Evolutionary conservation across 2,113 vertebrate genomes (phyloP), one percentile per base, ranked within the genome.

Genomic region (Motacilla alba): DNA sequence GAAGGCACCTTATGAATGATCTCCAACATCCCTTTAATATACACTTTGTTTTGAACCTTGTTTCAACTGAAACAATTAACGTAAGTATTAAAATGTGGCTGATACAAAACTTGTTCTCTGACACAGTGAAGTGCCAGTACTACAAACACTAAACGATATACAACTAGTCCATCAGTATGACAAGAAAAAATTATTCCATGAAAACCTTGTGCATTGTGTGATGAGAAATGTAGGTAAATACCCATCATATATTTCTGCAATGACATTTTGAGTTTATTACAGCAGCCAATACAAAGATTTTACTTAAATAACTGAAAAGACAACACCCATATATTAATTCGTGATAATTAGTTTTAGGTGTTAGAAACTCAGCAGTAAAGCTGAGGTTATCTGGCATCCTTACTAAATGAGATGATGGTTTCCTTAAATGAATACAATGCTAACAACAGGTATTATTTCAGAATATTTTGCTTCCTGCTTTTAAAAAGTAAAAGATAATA

Each of bases 161-260:
- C 5, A 74, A 31, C 30, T 30, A 79, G 22, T 56, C 23, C 23
- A 73, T 26, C 62, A 69, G 37, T 1, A 4, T 16, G 35, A 76
- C 22, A 80, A 83, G 24, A 79, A 79, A 89, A 70, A 52, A 35
- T 2, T 33, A 59, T 41, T 90, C 33, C 35, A 53, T 21, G 3
- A 18, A 58, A 86, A 56, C 41, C 6, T 6, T 0, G 0, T 26
- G 10, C 46, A 58, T n/a, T 59, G 16, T 31, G 24, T 46, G n/a
- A 72, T 46, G 16, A 87, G 53, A 89, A 88, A 77, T 22, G 43
- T 0, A n/a, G 19, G 12, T 26, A 66, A 83, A 83, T 33, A 89
- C 2, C 14, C 27, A 67, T 9, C 23, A 52, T 41, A 24, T 37
- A 69, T 83, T 94, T 86, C 63, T 74, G 59, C 47, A 67, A 52